phyloP scores from a whole-genome alignment of 2,797 vertebrate species.

The Ispidina lecontei region DNA sequence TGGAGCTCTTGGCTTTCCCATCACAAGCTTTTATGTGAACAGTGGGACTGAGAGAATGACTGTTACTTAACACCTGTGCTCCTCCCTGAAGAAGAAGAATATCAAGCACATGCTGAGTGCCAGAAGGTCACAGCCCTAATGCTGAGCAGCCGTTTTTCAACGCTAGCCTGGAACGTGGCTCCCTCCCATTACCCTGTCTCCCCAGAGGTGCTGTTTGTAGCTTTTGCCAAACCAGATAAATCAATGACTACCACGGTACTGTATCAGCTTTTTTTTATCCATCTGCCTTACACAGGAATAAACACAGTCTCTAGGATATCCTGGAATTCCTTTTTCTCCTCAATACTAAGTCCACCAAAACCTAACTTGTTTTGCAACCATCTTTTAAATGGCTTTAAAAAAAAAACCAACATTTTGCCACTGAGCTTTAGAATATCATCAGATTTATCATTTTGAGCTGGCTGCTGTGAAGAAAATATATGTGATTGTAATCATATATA shows the following conservation, averaged over 20 bases:
- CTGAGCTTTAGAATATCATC: neutral
- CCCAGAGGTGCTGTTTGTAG: neutral
- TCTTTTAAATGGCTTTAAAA: neutral
- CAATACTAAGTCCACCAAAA: neutral
- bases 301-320: neutral
- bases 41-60: neutral
- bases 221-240: constrained; percentile 3
- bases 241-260: neutral
- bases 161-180: neutral
- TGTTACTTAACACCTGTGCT: neutral
- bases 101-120: neutral
- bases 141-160: constrained; percentile 5
- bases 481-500: neutral
- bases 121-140: neutral
- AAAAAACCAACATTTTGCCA: neutral
- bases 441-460: neutral
- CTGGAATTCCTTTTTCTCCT: neutral
- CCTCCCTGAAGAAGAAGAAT: neutral
- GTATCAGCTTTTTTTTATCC: neutral
- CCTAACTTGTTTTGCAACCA: neutral
- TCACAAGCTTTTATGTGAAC: neutral
- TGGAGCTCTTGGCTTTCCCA: neutral
- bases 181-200: neutral
- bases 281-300: neutral
- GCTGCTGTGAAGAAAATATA: neutral